A percentile compares a stretch with the other conserved stretches of the same genome.
Evolutionary conservation across 2,888 invertebrate genomes (phyloP).

Genomic region (Tenthredo livida): DNA sequence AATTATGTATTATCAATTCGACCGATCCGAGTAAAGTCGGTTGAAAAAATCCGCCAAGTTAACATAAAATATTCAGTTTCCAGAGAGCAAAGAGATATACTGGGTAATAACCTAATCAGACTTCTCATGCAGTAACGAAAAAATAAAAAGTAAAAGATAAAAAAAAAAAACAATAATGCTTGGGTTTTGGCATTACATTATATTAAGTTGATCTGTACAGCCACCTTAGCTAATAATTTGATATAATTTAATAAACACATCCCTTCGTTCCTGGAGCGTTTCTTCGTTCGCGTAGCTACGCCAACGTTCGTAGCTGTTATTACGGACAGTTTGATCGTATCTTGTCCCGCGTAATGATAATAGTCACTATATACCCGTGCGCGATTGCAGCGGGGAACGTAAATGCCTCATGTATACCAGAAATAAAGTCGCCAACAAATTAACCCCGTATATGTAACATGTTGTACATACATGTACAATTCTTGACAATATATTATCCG

Average conservation of each 20-base stretch:
- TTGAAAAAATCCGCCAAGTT: background rate
- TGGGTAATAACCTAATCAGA: constrained; percentile 44
- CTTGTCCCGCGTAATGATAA: constrained; percentile 72
- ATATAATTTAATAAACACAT: constrained; percentile 76
- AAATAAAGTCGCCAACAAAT: constrained; percentile 53
- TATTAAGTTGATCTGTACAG: constrained; percentile 47
- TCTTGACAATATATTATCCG: background rate
- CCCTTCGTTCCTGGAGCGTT: constrained; percentile 58
- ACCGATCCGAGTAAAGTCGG: background rate
- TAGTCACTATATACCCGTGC: constrained; percentile 67
- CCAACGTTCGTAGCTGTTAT: constrained; percentile 68
- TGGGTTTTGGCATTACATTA: constrained; percentile 45
- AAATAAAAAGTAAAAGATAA: background rate
- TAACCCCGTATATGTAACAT: constrained; percentile 12
- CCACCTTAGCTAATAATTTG: constrained; percentile 72
- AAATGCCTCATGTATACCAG: constrained; percentile 64
- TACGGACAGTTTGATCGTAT: constrained; percentile 76
- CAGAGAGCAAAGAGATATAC: constrained; percentile 19
- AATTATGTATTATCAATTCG: constrained; percentile 49
- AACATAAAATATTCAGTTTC: constrained; percentile 50
- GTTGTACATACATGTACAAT: background rate
- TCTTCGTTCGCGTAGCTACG: background rate
- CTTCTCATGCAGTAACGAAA: constrained; percentile 14
- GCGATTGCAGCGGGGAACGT: constrained; percentile 73
- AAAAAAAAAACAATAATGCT: constrained; percentile 40